Evolutionary conservation across 2,113 vertebrate species (phyloP).

Genomic region (Girardinichthys multiradiatus): DNA sequence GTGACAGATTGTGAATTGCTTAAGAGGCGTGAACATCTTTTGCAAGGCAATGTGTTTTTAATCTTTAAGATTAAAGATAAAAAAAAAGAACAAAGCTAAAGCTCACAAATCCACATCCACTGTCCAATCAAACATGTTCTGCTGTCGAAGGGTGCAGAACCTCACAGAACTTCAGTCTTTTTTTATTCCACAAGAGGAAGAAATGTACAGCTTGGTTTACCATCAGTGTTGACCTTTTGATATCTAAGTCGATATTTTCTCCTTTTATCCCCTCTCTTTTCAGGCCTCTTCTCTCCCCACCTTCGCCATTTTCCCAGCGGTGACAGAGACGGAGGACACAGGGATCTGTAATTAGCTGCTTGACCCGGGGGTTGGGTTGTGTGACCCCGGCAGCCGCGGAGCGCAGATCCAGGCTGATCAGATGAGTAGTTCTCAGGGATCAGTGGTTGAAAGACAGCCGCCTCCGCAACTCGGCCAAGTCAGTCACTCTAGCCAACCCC

Average conservation of each 20-base stretch:
- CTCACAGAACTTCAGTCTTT: slow-evolving; percentile 28
- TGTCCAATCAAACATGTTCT: too few relatives aligned
- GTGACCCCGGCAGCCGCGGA: slow-evolving; percentile 81
- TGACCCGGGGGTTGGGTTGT: slow-evolving; percentile 71
- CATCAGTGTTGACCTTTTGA: slow-evolving; percentile 61
- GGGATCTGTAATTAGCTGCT: slow-evolving; percentile 70
- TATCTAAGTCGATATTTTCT: slow-evolving; percentile 58
- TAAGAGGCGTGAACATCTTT: too few relatives aligned
- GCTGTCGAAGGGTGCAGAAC: neutral
- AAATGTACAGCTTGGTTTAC: slow-evolving; percentile 35
- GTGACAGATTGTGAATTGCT: neutral
- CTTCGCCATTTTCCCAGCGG: slow-evolving; percentile 39
- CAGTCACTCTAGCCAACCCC: slow-evolving; percentile 76
- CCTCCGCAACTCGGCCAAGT: slow-evolving; percentile 82
- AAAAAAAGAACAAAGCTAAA: neutral
- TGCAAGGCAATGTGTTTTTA: neutral
- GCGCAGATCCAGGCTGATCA: slow-evolving; percentile 79
- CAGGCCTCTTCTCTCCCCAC: slow-evolving; percentile 36
- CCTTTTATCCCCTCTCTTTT: slow-evolving; percentile 16
- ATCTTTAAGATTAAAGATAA: neutral
- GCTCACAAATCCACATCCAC: neutral
- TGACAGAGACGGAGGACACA: slow-evolving; percentile 60
- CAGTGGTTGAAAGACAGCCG: slow-evolving; percentile 87
- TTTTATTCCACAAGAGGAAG: slow-evolving; percentile 22
- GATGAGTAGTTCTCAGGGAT: slow-evolving; percentile 86